A percentile compares a stretch with the other conserved stretches of the same genome.
phyloP scores from a whole-genome alignment of 2,888 invertebrate species.

The Melieria omissa region DNA sequence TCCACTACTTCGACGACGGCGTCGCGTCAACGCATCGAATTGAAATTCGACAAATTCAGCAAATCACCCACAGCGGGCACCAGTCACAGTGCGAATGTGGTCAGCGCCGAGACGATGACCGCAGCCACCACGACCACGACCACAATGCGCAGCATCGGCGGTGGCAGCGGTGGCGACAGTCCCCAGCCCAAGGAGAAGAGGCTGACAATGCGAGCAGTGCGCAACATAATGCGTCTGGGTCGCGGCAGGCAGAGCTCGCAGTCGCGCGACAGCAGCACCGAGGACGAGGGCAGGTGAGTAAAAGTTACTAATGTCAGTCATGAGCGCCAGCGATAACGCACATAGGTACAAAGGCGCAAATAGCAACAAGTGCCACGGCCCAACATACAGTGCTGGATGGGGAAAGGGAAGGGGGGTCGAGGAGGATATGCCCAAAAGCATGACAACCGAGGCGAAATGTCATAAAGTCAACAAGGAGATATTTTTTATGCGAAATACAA shows the following conservation, averaged over 20 bases:
- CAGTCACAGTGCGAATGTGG: conserved; percentile 24
- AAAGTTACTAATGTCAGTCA: no score
- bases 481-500: no score
- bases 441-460: no score
- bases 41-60: conserved; percentile 55
- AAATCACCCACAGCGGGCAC: conserved; percentile 48
- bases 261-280: conserved; percentile 61
- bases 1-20: conserved; percentile 35
- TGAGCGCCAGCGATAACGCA: no score
- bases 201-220: conserved; percentile 56
- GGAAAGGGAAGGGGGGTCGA: no score
- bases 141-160: conserved; percentile 7
- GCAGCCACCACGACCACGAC: conserved; percentile 16
- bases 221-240: conserved; percentile 59
- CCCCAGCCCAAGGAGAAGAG: conserved; percentile 54
- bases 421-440: no score
- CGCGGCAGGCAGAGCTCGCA: conserved; percentile 54
- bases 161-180: conserved; percentile 37
- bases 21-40: conserved; percentile 47
- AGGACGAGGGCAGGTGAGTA: conserved; percentile 61
- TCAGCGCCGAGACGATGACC: conserved; percentile 38
- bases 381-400: no score
- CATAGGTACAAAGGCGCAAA: no score
- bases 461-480: no score
- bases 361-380: no score